Evolutionary conservation across 2,113 vertebrate species (phyloP).

Genomic region (Sander vitreus): DNA sequence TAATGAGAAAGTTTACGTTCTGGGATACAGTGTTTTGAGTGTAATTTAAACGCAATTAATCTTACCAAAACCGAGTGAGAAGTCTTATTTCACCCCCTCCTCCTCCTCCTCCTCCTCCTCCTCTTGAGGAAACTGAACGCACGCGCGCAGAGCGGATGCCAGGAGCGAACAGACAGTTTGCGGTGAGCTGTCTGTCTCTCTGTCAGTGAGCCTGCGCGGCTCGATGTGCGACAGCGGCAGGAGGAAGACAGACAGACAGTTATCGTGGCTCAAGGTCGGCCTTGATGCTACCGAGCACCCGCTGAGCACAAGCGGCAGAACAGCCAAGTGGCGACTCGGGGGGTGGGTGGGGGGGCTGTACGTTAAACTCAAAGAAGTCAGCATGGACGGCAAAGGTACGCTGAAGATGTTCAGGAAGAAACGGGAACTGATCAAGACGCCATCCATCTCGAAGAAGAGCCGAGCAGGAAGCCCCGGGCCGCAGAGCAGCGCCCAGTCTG

Average conservation of each 20-base stretch:
- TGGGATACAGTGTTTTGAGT: fast-evolving
- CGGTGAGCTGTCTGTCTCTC: conserved; percentile 56
- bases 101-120: background rate
- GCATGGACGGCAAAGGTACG: conserved; percentile 77
- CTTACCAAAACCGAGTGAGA: background rate
- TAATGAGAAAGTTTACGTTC: fast-evolving
- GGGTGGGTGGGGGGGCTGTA: conserved; percentile 78
- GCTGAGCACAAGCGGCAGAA: conserved; percentile 41
- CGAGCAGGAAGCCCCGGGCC: conserved; percentile 92
- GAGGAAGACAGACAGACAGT: conserved; percentile 64
- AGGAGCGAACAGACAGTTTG: conserved; percentile 45
- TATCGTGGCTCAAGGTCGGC: conserved; percentile 58
- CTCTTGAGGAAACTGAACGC: conserved; percentile 12
- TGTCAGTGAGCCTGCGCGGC: conserved; percentile 75
- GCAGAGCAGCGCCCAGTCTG: conserved; percentile 78
- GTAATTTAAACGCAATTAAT: background rate
- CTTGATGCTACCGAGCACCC: conserved; percentile 64
- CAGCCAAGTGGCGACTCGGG: conserved; percentile 77
- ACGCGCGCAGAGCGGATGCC: conserved; percentile 75
- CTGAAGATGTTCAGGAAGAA: conserved; percentile 95
- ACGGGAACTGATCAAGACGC: conserved; percentile 94
- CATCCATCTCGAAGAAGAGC: conserved; percentile 96
- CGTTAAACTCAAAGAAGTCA: conserved; percentile 65
- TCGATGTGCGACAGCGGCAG: conserved; percentile 78
- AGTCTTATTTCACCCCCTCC: background rate